Evolutionary conservation across 2,113 vertebrate species (phyloP).

Genomic region (Blennius ocellaris): DNA sequence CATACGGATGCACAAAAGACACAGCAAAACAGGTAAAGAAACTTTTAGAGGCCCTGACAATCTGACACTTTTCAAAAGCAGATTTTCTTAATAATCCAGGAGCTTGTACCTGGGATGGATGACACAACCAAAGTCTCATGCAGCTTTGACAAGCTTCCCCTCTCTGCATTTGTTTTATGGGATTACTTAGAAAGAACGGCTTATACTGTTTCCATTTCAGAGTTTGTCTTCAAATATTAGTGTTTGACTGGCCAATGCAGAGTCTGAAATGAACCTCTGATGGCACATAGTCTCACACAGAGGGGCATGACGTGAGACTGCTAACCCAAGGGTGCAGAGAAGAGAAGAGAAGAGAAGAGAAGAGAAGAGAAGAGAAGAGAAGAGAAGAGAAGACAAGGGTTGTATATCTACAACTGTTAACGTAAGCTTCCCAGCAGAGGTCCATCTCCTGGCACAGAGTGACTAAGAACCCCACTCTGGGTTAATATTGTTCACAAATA

Average conservation of each 20-base stretch:
- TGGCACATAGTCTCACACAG: conserved; percentile 40
- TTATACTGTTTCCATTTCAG: conserved; percentile 47
- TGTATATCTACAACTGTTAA: conserved; percentile 60
- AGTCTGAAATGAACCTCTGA: conserved; percentile 61
- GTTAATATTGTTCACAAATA: conserved; percentile 69
- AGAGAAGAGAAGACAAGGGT: conserved; percentile 22
- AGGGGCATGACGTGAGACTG: conserved; percentile 70
- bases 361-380: neutral
- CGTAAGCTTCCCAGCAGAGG: conserved; percentile 56
- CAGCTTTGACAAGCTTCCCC: conserved; percentile 13
- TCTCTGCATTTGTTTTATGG: conserved; percentile 46
- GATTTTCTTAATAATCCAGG: conserved; percentile 19
- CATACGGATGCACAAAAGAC: conserved; percentile 4
- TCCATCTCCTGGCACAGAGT: conserved; percentile 61
- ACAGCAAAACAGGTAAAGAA: conserved; percentile 30
- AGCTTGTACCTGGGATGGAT: conserved; percentile 27
- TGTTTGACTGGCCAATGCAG: conserved; percentile 19
- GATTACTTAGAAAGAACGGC: neutral
- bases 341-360: too few species aligned
- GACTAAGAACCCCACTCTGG: conserved; percentile 68
- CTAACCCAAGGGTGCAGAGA: conserved; percentile 43
- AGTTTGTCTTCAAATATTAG: conserved; percentile 34
- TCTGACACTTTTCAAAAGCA: conserved; percentile 6
- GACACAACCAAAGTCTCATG: conserved; percentile 9
- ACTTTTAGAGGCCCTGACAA: neutral